phyloP scores from a whole-genome alignment of 2,888 invertebrate species.

The Exephanes ischioxanthus region DNA sequence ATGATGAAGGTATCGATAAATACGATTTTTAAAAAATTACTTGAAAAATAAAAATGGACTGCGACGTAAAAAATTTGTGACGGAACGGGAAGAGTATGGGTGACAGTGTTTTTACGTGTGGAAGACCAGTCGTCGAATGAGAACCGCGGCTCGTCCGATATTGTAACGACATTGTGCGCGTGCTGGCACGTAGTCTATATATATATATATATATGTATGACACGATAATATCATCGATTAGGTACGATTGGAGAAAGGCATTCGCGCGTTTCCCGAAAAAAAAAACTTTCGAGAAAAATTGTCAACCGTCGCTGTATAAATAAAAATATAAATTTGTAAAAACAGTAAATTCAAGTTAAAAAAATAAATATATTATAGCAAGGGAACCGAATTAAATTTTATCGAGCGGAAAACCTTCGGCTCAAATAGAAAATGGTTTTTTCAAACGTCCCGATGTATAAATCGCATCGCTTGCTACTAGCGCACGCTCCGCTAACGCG shows the following conservation, averaged over 20 bases:
- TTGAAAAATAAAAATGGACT: neutral
- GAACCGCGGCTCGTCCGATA: slow-evolving; percentile 23
- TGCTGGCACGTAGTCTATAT: slow-evolving; percentile 19
- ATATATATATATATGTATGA: slow-evolving; percentile 5
- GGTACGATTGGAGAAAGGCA: slow-evolving; percentile 38
- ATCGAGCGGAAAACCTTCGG: slow-evolving; percentile 32
- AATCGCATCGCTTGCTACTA: slow-evolving; percentile 13
- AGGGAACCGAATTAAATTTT: slow-evolving; percentile 3
- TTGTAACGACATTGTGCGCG: slow-evolving; percentile 20
- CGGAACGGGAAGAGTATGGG: slow-evolving; percentile 2
- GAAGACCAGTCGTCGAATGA: slow-evolving; percentile 29
- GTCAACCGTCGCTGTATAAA: slow-evolving; percentile 20
- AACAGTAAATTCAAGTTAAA: neutral
- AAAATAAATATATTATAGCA: neutral
- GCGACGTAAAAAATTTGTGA: neutral
- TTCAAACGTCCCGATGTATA: neutral
- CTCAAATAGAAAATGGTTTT: slow-evolving; percentile 45
- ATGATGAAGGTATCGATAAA: neutral
- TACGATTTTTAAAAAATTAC: too few species aligned
- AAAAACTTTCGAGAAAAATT: slow-evolving; percentile 38
- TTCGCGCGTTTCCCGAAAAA: slow-evolving; percentile 1
- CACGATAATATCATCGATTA: slow-evolving; percentile 33
- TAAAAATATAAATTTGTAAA: slow-evolving; percentile 4
- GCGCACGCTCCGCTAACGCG: neutral
- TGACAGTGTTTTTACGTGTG: neutral